These are phyloP conservation scores for Nesogale talazaci DNA, from an alignment of 2,113 vertebrate species.

Conservation along the genomic window DNA sequence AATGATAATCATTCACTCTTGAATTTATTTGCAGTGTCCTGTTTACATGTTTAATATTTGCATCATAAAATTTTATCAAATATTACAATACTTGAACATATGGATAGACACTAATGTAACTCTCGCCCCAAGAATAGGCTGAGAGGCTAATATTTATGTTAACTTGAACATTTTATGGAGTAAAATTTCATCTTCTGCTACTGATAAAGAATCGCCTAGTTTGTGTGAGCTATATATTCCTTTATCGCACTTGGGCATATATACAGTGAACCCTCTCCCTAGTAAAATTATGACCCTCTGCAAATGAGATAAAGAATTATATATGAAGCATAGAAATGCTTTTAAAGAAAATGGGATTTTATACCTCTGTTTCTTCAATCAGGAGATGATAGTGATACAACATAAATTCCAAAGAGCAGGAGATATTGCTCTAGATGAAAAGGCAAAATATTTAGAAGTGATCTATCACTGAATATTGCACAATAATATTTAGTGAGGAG, in stretches of 20 bases:
- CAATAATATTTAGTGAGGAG: slow-evolving; percentile 43
- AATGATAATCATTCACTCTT: slow-evolving; percentile 72
- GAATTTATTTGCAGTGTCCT: slow-evolving; percentile 68
- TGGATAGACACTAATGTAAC: slow-evolving; percentile 64
- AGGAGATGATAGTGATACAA: slow-evolving; percentile 20
- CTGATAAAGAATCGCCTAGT: slow-evolving; percentile 63
- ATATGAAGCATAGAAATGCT: too few species aligned
- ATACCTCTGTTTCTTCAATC: slow-evolving; percentile 42
- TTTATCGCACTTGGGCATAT: not conserved
- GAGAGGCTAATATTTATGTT: slow-evolving; percentile 73
- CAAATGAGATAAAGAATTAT: not conserved
- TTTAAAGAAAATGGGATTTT: not conserved
- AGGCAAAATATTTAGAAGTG: not conserved
- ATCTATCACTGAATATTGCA: not conserved
- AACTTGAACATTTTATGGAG: slow-evolving; percentile 74
- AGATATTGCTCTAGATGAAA: not conserved
- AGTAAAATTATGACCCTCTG: slow-evolving; percentile 58
- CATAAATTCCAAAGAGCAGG: slow-evolving; percentile 18
- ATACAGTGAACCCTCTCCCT: slow-evolving; percentile 23
- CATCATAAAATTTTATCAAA: slow-evolving; percentile 71
- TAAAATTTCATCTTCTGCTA: slow-evolving; percentile 74
- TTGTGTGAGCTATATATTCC: slow-evolving; percentile 53
- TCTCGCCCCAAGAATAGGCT: slow-evolving; percentile 73
- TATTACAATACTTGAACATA: slow-evolving; percentile 67
- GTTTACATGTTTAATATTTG: slow-evolving; percentile 77